Evolutionary conservation across 2,888 invertebrate genomes (phyloP), one percentile per base, ranked within the genome.

Genomic region (Siphonodentalium dalli): DNA sequence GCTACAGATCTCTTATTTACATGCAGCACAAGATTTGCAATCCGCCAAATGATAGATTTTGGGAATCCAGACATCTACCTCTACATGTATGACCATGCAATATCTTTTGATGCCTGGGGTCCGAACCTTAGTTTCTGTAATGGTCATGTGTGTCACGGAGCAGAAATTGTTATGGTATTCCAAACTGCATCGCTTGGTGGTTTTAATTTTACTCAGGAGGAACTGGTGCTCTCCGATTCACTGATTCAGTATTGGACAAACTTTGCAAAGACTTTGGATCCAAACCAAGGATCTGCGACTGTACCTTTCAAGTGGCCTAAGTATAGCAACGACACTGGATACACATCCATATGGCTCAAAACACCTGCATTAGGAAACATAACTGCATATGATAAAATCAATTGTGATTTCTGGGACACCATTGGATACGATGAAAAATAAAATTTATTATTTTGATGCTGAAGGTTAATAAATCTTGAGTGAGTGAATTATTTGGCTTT

Each of bases 201-300:
- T 6, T 70, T 68, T 41, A 65, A 65, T 8, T 63, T 65, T 34
- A 67, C 65, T 1, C 50, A 55, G 1, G 68, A 60, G 3, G 74
- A 74, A 47, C 38, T 63, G 18, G 27, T 35, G 0, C 44, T 75
- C 6, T 69, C 69, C 5, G 44, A 60, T 20, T 33, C 47, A 7
- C 42, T 75, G 41, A 72, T 71, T 27, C 33, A 50, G 1, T 74
- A 69, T 47, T 77, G 73, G 72, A 61, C 73, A n/a, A 78, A 76
- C 52, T 77, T 78, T 43, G 76, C 75, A 5, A 73, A 72, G 43
- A 63, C 68, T 11, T 72, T 72, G 27, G 58, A 72, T 42, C 74
- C 74, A 1, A 67, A 65, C 37, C 42, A 43, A 26, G 66, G 69
- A 9, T 29, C 45, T 5, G 23, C 44, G 11, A 21, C 26, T 15